Evolutionary conservation across 2,113 vertebrate species (phyloP).

Genomic region (Tympanuchus pallidicinctus): DNA sequence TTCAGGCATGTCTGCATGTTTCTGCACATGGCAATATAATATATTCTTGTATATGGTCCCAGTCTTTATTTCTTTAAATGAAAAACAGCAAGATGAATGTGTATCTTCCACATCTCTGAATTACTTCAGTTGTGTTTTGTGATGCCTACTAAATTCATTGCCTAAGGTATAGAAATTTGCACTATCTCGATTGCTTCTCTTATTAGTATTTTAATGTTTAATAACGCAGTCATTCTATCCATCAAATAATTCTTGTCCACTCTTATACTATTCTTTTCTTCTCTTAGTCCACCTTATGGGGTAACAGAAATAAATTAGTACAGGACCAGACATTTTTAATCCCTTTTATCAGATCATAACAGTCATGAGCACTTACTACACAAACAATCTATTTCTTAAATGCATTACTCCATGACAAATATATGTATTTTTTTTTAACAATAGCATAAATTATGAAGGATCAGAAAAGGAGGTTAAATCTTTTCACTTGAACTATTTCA

Average conservation of each 20-base stretch:
- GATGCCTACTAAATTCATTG: neutral
- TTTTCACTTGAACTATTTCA: constrained; percentile 17
- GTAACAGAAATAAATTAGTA: constrained; percentile 15
- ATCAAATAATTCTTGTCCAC: neutral
- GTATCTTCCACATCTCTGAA: neutral
- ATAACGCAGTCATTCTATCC: neutral
- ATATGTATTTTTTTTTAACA: neutral
- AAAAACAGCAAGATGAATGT: neutral
- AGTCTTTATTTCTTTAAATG: neutral
- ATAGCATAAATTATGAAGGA: neutral
- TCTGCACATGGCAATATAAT: neutral
- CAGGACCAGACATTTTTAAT: constrained; percentile 1
- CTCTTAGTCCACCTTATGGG: neutral
- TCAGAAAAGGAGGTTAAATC: neutral
- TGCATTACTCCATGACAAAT: neutral
- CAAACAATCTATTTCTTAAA: constrained; percentile 28
- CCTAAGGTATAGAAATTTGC: neutral
- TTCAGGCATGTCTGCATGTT: neutral
- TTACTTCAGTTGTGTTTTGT: neutral
- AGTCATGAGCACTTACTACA: neutral
- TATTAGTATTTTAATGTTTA: constrained; percentile 16
- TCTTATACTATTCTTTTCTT: neutral
- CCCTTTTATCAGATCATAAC: constrained; percentile 20
- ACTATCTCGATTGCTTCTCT: neutral
- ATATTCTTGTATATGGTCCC: neutral